phyloP scores from a whole-genome alignment of 2,888 invertebrate genomes.

The Phyllotreta cruciferae region DNA sequence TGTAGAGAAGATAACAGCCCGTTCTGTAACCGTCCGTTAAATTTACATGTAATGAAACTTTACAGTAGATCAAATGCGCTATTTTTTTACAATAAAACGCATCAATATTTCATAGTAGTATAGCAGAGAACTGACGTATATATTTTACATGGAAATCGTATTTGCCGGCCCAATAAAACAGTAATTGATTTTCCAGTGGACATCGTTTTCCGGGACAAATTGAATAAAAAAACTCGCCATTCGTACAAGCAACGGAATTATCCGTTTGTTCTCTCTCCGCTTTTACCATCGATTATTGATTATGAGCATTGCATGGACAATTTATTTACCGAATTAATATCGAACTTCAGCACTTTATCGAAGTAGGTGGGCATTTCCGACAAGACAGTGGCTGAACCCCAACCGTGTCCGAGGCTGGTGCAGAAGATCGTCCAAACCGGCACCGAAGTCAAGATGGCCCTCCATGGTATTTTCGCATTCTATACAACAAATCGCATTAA shows the following conservation, averaged over 20 bases:
- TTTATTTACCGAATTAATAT: constrained; percentile 18
- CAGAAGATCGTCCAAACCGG: constrained; percentile 15
- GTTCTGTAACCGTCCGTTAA: constrained; percentile 61
- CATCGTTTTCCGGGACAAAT: too few species aligned
- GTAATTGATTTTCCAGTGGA: too few species aligned
- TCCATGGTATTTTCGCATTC: constrained; percentile 14
- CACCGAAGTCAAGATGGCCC: constrained; percentile 13
- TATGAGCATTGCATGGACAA: neutral
- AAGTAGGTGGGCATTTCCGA: constrained; percentile 20
- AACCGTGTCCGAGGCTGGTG: constrained; percentile 17
- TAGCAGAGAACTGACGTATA: too few species aligned
- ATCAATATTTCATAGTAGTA: too few species aligned
- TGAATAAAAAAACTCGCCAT: too few species aligned
- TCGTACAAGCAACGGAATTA: too few species aligned
- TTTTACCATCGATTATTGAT: neutral
- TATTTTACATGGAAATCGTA: neutral
- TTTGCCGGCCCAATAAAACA: neutral
- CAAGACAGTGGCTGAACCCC: constrained; percentile 12
- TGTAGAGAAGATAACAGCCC: constrained; percentile 74
- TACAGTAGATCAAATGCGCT: too few species aligned
- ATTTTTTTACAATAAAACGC: too few species aligned
- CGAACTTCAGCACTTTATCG: constrained; percentile 19
- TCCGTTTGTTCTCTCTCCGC: too few species aligned
- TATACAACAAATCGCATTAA: constrained; percentile 14
- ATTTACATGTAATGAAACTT: too few species aligned